These are phyloP conservation scores for Menura novaehollandiae DNA, from an alignment of 2,113 vertebrate genomes.

Conservation along the genomic window DNA sequence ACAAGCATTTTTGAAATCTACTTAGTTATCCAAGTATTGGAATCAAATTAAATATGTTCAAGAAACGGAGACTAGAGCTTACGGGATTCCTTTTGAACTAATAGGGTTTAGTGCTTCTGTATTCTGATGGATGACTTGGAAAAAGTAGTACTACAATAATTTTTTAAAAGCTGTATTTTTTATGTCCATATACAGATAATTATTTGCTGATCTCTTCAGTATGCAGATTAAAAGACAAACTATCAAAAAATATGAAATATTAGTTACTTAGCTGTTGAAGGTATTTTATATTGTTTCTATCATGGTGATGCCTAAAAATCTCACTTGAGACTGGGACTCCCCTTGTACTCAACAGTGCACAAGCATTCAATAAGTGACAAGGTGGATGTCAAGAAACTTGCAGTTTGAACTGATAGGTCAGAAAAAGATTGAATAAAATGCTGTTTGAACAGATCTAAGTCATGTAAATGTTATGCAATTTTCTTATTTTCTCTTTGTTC, in stretches of 20 bases:
- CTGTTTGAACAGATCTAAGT: not conserved
- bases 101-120: not conserved
- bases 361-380: not conserved
- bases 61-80: not conserved
- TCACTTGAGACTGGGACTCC: not conserved
- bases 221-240: not conserved
- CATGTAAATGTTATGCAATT: not conserved
- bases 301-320: not conserved
- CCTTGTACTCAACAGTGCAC: not conserved
- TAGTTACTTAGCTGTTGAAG: not conserved
- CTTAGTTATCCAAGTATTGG: not conserved
- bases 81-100: not conserved
- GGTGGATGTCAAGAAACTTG: not conserved
- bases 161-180: not conserved
- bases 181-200: not conserved
- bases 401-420: not conserved
- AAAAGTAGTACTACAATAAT: not conserved
- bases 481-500: not conserved
- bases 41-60: not conserved
- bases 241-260: not conserved
- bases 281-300: not conserved
- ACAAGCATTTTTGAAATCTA: not conserved
- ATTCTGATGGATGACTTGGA: not conserved
- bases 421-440: not conserved
- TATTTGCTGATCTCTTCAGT: not conserved